A percentile compares a stretch with the other conserved stretches of the same genome.
These are phyloP conservation scores for Rotaria socialis DNA, from an alignment of 2,888 invertebrate species.

Conservation along the genomic window DNA sequence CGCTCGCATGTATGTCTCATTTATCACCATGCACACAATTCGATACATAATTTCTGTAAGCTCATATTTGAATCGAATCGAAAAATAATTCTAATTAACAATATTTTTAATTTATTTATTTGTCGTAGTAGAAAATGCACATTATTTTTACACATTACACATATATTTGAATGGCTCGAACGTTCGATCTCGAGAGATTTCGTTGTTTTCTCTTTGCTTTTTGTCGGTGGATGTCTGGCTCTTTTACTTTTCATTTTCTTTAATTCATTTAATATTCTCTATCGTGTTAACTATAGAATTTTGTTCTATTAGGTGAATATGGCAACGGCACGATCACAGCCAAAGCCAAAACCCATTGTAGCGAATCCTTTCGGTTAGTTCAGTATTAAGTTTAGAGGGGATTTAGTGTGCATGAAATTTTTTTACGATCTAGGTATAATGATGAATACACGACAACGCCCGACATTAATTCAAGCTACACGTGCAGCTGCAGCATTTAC, in stretches of 20 bases:
- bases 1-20: slow-evolving; percentile 17
- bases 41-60: background rate
- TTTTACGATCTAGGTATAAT: background rate
- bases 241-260: background rate
- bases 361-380: slow-evolving; percentile 33
- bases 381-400: background rate
- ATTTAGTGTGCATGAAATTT: too few species aligned
- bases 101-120: background rate
- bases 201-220: slow-evolving; percentile 29
- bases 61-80: background rate
- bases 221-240: slow-evolving; percentile 29
- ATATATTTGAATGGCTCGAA: slow-evolving; percentile 24
- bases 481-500: background rate
- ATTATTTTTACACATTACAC: background rate
- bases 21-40: slow-evolving; percentile 16
- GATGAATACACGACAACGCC: slow-evolving; percentile 33
- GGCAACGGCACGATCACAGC: slow-evolving; percentile 35
- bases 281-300: background rate
- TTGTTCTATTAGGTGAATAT: slow-evolving; percentile 25
- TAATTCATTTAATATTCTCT: background rate
- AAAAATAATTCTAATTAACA: background rate
- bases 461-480: slow-evolving; percentile 28
- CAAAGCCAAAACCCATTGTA: slow-evolving; percentile 19
- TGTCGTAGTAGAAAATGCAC: background rate
- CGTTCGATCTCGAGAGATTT: slow-evolving; percentile 29